Evolutionary conservation across 2,797 vertebrate species (phyloP), one percentile per base, ranked within the genome.

Genomic region (Tragopan temminckii): DNA sequence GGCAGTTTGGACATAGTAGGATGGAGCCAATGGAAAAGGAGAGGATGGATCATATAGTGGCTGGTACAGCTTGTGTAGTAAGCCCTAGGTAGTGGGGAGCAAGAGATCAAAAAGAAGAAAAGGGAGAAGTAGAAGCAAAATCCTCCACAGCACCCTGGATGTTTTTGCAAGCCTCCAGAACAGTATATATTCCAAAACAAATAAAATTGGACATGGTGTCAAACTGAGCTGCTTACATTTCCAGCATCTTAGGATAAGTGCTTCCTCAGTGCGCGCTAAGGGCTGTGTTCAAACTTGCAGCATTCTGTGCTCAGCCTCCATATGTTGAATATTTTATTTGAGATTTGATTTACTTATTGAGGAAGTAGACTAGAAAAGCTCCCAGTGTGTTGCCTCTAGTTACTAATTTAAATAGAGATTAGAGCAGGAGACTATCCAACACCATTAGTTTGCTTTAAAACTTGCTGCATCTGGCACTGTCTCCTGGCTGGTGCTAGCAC

Each of bases 381-480:
- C 75, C 77, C 0, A 1, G 82, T 93, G 85, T 87, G 78, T 79
- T 95, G 94, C 87, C 78, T 94, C 75, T 76, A 76, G 89, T 94
- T 94, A 95, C 93, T 97, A 92, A 97, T 94, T 96, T 96, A 93
- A 93, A 92, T 50, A 63, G 91, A 95, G 89, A 92, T 95, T 87
- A 83, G 81, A 79, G 61, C 68, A 85, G 91, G 57, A 92, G 57
- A 40, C 24, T 38, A 61, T 90, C 88, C 94, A 96, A 62, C 53
- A 45, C 50, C 57, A 59, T 80, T 76, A 90, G 43, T 14, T 74
- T 63, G 61, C 76, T 66, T 89, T 45, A 59, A 92, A 94, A 89
- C 45, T 78, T 91, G 45, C 80, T 77, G 69, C 68, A 94, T 59
- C 92, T 94, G 88, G 68, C 75, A 79, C 19, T 5, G 53, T 90